Evolutionary conservation across 2,113 vertebrate species (phyloP), one percentile per base, ranked within the genome.

Genomic region (Columba janthina): DNA sequence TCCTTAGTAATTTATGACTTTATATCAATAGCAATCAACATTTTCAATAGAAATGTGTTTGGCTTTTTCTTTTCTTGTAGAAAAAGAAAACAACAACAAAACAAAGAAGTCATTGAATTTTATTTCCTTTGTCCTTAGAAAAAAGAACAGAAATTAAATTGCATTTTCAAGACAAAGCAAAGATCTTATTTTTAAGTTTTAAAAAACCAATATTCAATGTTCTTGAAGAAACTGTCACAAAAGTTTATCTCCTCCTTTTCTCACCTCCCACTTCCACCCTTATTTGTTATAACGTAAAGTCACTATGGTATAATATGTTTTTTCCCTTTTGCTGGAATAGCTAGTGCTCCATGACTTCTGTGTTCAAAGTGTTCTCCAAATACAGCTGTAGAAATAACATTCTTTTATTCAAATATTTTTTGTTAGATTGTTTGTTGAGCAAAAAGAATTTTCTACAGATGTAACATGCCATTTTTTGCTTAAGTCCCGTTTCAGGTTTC

Each of bases 21-120:
- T 92, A 38, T 95, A 88, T 91, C 12, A 3, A 82, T 88, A 94
- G 53, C 48, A 90, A 92, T 62, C 70, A 96, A 90, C 40, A 94
- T 74, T 89, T 95, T 93, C 71, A 94, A 79, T 83, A 61, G 26
- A 86, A 93, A 79, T 11, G 76, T 18, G 10, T 91, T 40, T 93
- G 57, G 46, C 77, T 93, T 54, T 67, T 58, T 65, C 48, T 50
- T 13, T 31, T 64, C 24, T 82, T 85, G 32, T 36, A 66, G 34
- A 20, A 93, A 92, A 42, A 46, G 10, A 46, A 46, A 40, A 13
- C 12, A 38, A 9, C 40, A 40, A 40, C 13, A 12, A 40, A 40
- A 40, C 40, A 19, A 46, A 46, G 82, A 42, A 92, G 10, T 21
- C 5, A 61, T n/a, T 89, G 16, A 5, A 57, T 90, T 97, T 85